Evolutionary conservation across 2,888 invertebrate genomes (phyloP), one percentile per base, ranked within the genome.

Genomic region (Drosophila bunnanda): DNA sequence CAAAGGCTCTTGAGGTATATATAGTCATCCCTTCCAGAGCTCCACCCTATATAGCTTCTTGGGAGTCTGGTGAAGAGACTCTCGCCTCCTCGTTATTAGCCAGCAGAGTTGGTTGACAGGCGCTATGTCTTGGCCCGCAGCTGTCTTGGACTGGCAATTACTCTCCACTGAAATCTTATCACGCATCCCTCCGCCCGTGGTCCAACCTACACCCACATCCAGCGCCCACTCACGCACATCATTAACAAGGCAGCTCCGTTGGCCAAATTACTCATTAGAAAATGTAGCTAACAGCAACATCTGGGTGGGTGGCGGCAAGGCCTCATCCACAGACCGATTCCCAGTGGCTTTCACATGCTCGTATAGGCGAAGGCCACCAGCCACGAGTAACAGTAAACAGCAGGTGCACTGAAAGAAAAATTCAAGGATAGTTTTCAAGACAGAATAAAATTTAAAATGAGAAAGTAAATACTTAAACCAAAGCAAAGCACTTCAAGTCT

Each of bases 231-330:
- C 83, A 76, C 70, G 76, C 86, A 68, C 86, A 60, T 74, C 73
- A 73, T 73, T 71, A 74, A 76, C 73, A 77, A 76, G 66, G 73
- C 84, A 75, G 76, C 73, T 67, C 67, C 46, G 79, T 68, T 70
- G 57, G 41, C 73, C 72, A 81, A 81, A 82, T 82, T 84, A 87
- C 81, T 82, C 82, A 82, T 87, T 82, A 85, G 82, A 79, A 82
- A 87, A 76, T 79, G 52, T 59, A 74, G 70, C 72, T 73, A 56
- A 22, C 30, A 34, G 39, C 65, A 39, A 32, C 78, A 77, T 59
- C 71, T 82, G 78, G 61, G 71, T 76, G 83, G 78, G 69, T 77
- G 83, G 81, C 73, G 25, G 25, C 4, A 67, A 55, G 44, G 9
- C 30, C 53, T 48, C 53, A 41, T 41, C 62, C 64, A 34, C 15